Base-by-base conservation (phyloP, 2,113 vertebrate genomes). In the Polypterus bichir region DNA sequence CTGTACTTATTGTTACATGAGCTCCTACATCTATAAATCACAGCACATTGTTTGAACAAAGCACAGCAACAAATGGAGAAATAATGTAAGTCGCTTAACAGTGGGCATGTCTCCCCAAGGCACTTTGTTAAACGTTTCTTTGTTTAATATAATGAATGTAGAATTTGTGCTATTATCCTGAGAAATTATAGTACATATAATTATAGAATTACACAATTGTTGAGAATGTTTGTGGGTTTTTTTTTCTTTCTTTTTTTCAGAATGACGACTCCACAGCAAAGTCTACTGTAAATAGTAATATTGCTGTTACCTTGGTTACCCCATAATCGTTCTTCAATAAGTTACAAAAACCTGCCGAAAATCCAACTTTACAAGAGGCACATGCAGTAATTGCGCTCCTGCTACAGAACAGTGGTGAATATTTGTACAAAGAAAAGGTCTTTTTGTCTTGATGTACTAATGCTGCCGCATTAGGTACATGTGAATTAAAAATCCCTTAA, bases 401-500 rank as follows among this genome's bases (percentile, higher is more conserved):
- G 10, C 51, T 52, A 52, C 7, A 52, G 51, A 52, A 52, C 51
- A 3, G 7, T 52, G 51, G 3, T 52, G 51, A 52, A 52, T 52
- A 10, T 52, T 52, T 52, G 51, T 52, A 52, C 51, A 52, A 10
- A 52, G 10, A 52, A 52, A 7, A 52, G 10, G 10, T 52, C 51
- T 52, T 52, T 52, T 52, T 52, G 51, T 52, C 51, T 52, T 52
- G 51, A 7, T 8, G 7, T 52, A 8, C 51, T 52, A 27, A 10
- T 6, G 6, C n/a, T 49, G 27, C 10, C 7, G 77, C 76, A 77
- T 71, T 77, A 76, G 75, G 74, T 64, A 9, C 74, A 75, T 71
- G 76, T 78, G 75, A 78, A 75, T 78, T 66, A 77, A 79, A 76
- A 81, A 80, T 80, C 77, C 77, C 77, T 80, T 83, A 78, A 81